A percentile compares a stretch with the other conserved stretches of the same genome.
Conservation (phyloP, 2,888 invertebrate species). For the Agrotis segetum region DNA sequence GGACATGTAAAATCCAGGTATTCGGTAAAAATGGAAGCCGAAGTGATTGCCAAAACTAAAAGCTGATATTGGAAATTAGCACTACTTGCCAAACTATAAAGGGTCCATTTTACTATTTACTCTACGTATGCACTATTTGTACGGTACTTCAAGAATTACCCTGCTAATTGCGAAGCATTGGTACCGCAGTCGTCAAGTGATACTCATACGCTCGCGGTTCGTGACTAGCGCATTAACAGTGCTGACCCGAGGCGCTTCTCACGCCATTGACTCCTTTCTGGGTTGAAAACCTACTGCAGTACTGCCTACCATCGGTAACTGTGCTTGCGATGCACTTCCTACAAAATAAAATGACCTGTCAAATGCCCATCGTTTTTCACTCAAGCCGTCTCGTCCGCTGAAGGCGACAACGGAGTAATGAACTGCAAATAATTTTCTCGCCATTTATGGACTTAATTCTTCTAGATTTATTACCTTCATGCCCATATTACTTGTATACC, state of each 20-base stretch:
- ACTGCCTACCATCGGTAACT: constrained; percentile 59
- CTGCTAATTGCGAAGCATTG: constrained; percentile 44
- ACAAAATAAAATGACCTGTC: constrained; percentile 48
- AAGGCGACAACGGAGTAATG: constrained; percentile 47
- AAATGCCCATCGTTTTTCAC: constrained; percentile 44
- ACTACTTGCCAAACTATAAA: not conserved
- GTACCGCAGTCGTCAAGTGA: constrained; percentile 47
- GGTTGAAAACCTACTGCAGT: constrained; percentile 63
- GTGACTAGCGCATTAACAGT: constrained; percentile 75
- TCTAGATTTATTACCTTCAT: constrained; percentile 32
- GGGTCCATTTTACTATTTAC: constrained; percentile 14
- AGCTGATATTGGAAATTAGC: not conserved
- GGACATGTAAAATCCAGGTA: no score
- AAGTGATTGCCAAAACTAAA: no score
- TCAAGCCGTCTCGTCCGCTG: constrained; percentile 41
- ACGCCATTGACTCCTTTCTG: constrained; percentile 75
- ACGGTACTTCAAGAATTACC: constrained; percentile 5
- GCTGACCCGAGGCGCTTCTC: constrained; percentile 75
- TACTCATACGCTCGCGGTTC: constrained; percentile 64
- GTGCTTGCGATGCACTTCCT: constrained; percentile 49
- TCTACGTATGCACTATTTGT: constrained; percentile 10
- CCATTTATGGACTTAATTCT: constrained; percentile 33
- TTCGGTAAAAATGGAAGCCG: no score
- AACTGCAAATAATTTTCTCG: constrained; percentile 36
- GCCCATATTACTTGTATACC: constrained; percentile 25